These are phyloP conservation scores for Arizona elegans DNA, from an alignment of 2,113 vertebrate species.

Conservation along the genomic window DNA sequence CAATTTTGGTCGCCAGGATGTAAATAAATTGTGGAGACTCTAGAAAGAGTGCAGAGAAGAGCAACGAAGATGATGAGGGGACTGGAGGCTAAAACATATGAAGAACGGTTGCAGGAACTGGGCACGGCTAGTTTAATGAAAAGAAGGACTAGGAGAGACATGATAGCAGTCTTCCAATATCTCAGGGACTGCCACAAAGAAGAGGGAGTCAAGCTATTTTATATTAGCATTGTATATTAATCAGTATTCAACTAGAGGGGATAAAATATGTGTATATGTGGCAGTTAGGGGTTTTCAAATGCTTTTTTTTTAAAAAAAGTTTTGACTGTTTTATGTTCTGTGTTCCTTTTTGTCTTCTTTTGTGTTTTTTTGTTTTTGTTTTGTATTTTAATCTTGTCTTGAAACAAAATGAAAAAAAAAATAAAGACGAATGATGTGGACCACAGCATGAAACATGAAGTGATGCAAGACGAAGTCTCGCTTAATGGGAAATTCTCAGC, in stretches of 20 bases:
- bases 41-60: too few species aligned
- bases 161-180: too few species aligned
- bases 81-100: too few species aligned
- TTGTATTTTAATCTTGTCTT: not conserved
- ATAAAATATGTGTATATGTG: not conserved
- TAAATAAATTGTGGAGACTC: too few species aligned
- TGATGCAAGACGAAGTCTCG: conserved; percentile 65
- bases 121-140: too few species aligned
- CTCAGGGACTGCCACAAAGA: too few species aligned
- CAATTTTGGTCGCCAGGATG: too few species aligned
- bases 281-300: not conserved
- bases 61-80: too few species aligned
- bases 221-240: not conserved
- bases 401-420: not conserved
- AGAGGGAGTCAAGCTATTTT: too few species aligned
- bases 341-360: not conserved
- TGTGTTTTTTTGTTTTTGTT: not conserved
- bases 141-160: too few species aligned
- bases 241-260: not conserved
- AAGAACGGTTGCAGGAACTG: too few species aligned
- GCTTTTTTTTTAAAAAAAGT: not conserved
- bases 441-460: conserved; percentile 74
- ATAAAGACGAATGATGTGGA: conserved; percentile 67
- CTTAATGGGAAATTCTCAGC: conserved; percentile 72
- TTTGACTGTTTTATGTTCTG: not conserved